phyloP scores from a whole-genome alignment of 2,113 vertebrate genomes.

The Carassius carassius region DNA sequence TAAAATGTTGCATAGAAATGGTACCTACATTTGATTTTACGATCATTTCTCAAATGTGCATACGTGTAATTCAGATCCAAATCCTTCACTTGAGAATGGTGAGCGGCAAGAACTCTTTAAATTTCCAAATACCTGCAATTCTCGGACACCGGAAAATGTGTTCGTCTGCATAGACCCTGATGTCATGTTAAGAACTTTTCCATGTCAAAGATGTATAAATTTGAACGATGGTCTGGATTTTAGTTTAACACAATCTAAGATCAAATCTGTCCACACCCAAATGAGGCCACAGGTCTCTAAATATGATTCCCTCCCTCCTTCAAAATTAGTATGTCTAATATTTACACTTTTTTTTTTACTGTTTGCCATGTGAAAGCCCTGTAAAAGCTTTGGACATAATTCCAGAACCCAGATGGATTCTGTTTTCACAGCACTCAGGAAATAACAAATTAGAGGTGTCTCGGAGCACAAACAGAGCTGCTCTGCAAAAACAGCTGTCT shows the following conservation, averaged over 20 bases:
- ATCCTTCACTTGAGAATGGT: neutral
- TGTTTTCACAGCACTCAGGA: constrained; percentile 44
- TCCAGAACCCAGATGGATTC: constrained; percentile 3
- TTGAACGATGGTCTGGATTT: too few relatives aligned
- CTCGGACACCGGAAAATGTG: neutral
- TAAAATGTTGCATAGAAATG: too few relatives aligned
- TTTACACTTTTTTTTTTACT: neutral
- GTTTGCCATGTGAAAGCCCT: neutral
- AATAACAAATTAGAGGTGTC: constrained; percentile 48
- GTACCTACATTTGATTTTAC: neutral
- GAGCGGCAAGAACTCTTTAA: neutral
- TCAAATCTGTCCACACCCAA: neutral
- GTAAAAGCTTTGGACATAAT: neutral
- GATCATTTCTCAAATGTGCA: neutral
- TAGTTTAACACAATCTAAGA: neutral
- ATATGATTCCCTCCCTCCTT: neutral
- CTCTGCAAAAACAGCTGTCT: constrained; percentile 54
- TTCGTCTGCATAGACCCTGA: neutral
- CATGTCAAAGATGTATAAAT: neutral
- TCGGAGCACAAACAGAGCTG: constrained; percentile 38
- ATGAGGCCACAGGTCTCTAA: neutral
- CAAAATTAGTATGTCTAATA: neutral
- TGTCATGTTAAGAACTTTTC: neutral
- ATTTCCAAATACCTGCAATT: neutral
- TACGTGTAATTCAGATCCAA: neutral